Base-by-base conservation (phyloP, 2,797 vertebrate species). In the Caiman crocodilus region DNA sequence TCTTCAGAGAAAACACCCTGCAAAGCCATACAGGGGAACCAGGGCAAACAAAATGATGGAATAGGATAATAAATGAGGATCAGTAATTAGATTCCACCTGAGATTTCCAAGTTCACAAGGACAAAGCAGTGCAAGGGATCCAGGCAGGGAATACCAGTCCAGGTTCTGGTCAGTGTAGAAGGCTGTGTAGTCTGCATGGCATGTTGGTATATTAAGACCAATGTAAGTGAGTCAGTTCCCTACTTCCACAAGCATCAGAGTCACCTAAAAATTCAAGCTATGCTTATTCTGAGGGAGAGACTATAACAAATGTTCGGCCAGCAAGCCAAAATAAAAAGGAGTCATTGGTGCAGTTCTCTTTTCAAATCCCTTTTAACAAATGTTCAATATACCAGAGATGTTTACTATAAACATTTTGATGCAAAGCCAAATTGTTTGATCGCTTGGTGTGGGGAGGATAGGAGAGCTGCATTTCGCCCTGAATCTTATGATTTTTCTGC, bases 321-420 rank as follows among this genome's bases (percentile, higher is more conserved):
- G 60, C 42, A 50, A 87, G 59, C 58, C 15, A 59, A 89, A 75
- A 35, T 75, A 59, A 85, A 84, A 77, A 58, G 30, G 17, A 12
- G 42, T n/a, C 32, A 59, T 35, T 28, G 76, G 25, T 58, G 8
- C 64, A 25, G 79, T 1, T 2, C 50, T 79, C 11, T 90, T 92
- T 23, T 21, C 35, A 23, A 63, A 3, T 63, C 23, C 56, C 67
- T 94, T 93, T 92, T 88, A 94, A 59, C 1, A 1, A 91, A 12
- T 83, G 75, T 82, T 80, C 56, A 25, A 2, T 88, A 42, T 67
- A 71, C 42, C 78, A 67, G 16, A 57, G 28, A 65, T 88, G 57
- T 77, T 86, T 84, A 30, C 14, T 83, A 78, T 82, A 92, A 93
- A 93, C 79, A 76, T 88, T 95, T 87, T 93, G 69, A 69, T 93